phyloP scores from a whole-genome alignment of 1,140 invertebrate species.

The Lepidurus apus region DNA sequence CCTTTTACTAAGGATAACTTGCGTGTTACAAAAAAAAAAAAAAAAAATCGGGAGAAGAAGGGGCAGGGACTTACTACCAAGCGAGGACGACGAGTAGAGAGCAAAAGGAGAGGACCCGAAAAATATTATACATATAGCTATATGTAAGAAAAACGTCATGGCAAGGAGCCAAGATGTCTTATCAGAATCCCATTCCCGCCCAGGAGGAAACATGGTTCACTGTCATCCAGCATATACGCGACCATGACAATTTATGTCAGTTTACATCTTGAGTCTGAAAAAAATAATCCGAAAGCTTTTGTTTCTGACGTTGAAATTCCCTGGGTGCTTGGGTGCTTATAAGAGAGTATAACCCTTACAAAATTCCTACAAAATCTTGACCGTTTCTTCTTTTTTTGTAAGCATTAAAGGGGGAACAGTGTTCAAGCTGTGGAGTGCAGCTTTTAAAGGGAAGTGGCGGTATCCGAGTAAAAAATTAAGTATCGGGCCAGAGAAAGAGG shows the following conservation, averaged over 20 bases:
- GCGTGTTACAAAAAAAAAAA: background rate
- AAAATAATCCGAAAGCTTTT: background rate
- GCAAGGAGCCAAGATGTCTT: constrained; percentile 5
- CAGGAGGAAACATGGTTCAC: background rate
- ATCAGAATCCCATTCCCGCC: background rate
- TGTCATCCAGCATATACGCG: background rate
- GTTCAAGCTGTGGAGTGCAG: too few relatives aligned
- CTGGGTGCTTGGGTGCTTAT: too few relatives aligned
- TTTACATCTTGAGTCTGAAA: background rate
- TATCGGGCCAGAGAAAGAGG: background rate
- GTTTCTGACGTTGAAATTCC: too few relatives aligned
- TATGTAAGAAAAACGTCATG: constrained; percentile 2
- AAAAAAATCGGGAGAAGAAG: background rate
- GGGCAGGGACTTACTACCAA: too few relatives aligned
- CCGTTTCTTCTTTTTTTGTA: too few relatives aligned
- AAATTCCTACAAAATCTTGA: too few relatives aligned
- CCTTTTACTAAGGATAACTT: background rate
- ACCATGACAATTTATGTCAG: background rate
- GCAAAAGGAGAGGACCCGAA: background rate
- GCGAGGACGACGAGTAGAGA: too few relatives aligned
- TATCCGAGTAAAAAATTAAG: too few relatives aligned
- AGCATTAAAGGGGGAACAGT: too few relatives aligned
- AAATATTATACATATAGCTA: constrained; percentile 2
- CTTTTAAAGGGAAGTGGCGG: too few relatives aligned
- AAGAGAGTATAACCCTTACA: too few relatives aligned